These are phyloP conservation scores for Halotydeus destructor DNA, from an alignment of 1,140 invertebrate genomes.

Conservation along the genomic window DNA sequence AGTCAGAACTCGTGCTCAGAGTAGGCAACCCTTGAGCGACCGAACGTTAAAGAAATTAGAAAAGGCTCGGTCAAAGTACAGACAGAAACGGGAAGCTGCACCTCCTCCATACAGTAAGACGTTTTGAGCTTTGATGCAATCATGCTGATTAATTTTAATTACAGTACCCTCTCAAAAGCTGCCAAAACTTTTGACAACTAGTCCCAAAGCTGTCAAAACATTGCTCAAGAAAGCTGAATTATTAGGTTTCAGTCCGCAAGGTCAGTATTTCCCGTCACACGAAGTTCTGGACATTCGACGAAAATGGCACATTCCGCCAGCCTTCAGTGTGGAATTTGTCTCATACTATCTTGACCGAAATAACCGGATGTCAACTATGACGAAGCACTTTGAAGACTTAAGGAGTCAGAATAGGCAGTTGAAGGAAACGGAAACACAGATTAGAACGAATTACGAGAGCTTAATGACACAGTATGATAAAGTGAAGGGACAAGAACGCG, in stretches of 20 bases:
- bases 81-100: conserved; percentile 1
- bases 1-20: conserved; percentile 23
- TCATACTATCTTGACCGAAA: conserved; percentile 54
- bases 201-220: conserved; percentile 61
- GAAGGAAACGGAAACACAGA: conserved; percentile 42
- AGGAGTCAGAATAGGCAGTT: conserved; percentile 48
- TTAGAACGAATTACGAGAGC: conserved; percentile 53
- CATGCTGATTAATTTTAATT: conserved; percentile 16
- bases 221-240: conserved; percentile 65
- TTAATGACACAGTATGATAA: conserved; percentile 24
- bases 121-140: too few relatives aligned
- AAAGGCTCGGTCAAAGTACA: too few relatives aligned
- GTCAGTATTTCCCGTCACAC: conserved; percentile 31
- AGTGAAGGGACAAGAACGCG: background rate
- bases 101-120: too few relatives aligned
- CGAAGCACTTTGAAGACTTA: conserved; percentile 46
- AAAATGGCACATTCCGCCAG: conserved; percentile 79
- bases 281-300: conserved; percentile 60
- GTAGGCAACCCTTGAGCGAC: background rate
- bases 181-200: conserved; percentile 67
- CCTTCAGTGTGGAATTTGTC: conserved; percentile 77
- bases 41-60: conserved; percentile 4
- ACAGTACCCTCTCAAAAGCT: conserved; percentile 49
- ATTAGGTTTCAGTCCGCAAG: conserved; percentile 43
- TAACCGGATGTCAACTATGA: conserved; percentile 39